phyloP scores from a whole-genome alignment of 1,140 invertebrate species.

The Augochlora pura region DNA sequence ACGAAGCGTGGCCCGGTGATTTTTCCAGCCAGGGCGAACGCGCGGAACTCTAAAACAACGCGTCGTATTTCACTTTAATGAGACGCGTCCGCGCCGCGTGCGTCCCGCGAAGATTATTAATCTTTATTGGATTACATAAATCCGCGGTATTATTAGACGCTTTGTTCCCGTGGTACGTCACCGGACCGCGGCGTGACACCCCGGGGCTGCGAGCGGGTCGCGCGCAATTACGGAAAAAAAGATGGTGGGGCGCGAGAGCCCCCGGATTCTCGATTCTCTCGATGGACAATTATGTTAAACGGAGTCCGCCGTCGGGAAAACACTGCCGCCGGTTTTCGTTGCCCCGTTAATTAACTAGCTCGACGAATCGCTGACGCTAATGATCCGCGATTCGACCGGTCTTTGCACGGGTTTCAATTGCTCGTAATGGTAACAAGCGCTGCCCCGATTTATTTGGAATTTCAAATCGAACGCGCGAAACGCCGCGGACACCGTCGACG shows the following conservation, averaged over 20 bases:
- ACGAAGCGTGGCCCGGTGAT: not conserved
- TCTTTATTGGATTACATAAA: not conserved
- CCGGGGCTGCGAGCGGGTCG: not conserved
- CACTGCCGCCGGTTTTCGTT: not conserved
- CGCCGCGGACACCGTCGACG: not conserved
- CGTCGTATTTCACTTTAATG: conserved; percentile 20
- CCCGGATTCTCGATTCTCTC: no score
- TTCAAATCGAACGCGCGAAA: not conserved
- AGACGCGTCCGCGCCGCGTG: not conserved
- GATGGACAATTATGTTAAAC: not conserved
- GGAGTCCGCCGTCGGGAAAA: not conserved
- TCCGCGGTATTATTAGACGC: not conserved
- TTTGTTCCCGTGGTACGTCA: not conserved
- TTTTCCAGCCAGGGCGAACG: not conserved
- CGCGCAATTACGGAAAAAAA: not conserved
- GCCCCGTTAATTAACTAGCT: not conserved
- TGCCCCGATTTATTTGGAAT: not conserved
- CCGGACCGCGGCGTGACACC: not conserved
- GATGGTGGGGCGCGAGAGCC: no score
- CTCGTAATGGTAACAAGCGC: not conserved
- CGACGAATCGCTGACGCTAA: not conserved
- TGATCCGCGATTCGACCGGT: not conserved
- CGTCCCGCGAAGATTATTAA: not conserved
- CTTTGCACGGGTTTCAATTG: not conserved
- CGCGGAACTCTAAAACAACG: conserved; percentile 2